Percentiles rank a stretch among this genome's conserved stretches.
Evolutionary conservation across 2,113 vertebrate species (phyloP).

Genomic region (Pristiophorus japonicus): DNA sequence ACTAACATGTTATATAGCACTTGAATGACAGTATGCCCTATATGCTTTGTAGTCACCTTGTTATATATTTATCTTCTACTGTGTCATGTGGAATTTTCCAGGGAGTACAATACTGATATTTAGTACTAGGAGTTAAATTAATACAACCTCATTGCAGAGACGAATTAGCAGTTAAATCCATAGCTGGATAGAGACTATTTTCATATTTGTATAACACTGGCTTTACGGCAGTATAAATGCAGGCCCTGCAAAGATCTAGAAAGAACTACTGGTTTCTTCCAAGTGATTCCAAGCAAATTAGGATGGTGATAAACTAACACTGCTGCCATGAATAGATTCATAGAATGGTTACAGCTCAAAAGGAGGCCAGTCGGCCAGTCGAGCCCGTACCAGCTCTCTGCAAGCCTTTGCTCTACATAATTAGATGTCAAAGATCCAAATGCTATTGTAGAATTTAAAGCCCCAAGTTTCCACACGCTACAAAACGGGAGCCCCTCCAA

Average conservation of each 20-base stretch:
- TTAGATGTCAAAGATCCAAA: not conserved
- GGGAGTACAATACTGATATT: not conserved
- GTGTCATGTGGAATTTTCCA: not conserved
- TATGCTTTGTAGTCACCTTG: not conserved
- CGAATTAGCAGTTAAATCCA: not conserved
- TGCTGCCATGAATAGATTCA: not conserved
- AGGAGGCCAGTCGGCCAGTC: no score
- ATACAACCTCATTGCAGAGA: not conserved
- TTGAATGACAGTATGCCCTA: not conserved
- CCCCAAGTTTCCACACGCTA: no score
- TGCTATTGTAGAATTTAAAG: not conserved
- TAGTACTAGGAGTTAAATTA: not conserved
- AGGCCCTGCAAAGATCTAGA: no score
- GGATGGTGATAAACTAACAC: not conserved
- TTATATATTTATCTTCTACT: not conserved
- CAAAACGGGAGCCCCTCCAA: no score
- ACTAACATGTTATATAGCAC: no score
- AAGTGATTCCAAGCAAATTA: slow-evolving; percentile 15
- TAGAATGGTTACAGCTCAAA: no score
- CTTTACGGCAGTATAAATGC: not conserved
- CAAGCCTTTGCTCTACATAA: not conserved
- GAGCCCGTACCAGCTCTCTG: no score
- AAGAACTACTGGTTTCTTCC: not conserved
- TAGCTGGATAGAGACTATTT: not conserved
- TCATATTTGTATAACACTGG: not conserved